Evolutionary conservation across 2,797 vertebrate species (phyloP), one percentile per base, ranked within the genome.

Genomic region (Mallotus villosus): DNA sequence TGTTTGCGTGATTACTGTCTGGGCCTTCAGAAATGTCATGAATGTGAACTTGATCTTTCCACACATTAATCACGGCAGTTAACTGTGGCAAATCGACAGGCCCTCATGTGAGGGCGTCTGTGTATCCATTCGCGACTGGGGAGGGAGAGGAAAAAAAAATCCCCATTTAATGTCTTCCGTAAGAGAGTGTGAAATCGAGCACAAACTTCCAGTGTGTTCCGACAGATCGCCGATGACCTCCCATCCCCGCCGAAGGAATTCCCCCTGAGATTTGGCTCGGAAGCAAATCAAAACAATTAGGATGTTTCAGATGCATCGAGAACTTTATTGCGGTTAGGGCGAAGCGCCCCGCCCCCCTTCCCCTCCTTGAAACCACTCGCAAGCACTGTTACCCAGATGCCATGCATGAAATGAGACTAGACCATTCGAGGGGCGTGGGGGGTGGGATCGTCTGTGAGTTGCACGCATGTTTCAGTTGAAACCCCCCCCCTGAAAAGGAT

Each of bases 81-180:
- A 70, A 70, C 70, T 64, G 70, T 71, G 70, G 64, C 62, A 66
- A 74, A 75, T 63, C 63, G 71, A 79, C 70, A 63, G 62, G 62
- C 5, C 49, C 63, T 75, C 63, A 71, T 68, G 59, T 63, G 25
- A 73, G 51, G 17, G 34, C 55, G 65, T 67, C 63, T 63, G 59
- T 51, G 32, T 59, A 46, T 59, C 71, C 63, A 58, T 65, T 57
- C 34, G 51, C n/a, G 29, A 29, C 27, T 25, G 25, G 11, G 22
- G 25, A 16, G 58, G 66, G 24, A 61, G n/a, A 46, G 4, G 22
- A 17, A 62, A 32, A 62, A 61, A 27, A 27, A 34, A 17, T 41
- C 53, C 12, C 34, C 49, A 24, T 62, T 27, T 53, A 57, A 59
- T 49, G 61, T 49, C 55, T 37, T 58, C 37, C 57, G 63, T 57